A percentile compares a stretch with the other conserved stretches of the same genome.
Evolutionary conservation across 2,113 vertebrate species (phyloP).

Genomic region (Capreolus pygargus): DNA sequence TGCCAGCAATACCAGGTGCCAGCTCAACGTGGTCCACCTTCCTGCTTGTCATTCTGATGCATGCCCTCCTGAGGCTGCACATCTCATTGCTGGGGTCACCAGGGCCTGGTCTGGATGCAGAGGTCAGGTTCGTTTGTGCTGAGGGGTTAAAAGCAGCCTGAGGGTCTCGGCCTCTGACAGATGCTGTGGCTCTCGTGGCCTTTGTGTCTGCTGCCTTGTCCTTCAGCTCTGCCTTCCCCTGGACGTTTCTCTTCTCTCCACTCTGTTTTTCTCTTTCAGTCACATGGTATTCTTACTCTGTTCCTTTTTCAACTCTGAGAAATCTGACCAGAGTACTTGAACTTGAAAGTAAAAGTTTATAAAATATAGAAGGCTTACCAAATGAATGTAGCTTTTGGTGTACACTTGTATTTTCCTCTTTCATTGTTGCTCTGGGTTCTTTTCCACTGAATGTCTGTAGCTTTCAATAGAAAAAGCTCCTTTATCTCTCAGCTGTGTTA

Average conservation of each 20-base stretch:
- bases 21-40: rapidly evolving
- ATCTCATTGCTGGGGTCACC: not conserved
- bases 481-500: not conserved
- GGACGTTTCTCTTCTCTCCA: not conserved
- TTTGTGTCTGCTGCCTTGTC: rapidly evolving
- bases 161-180: rapidly evolving
- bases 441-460: not conserved
- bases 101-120: not conserved
- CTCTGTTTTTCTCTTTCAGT: not conserved
- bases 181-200: rapidly evolving
- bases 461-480: not conserved
- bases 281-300: not conserved
- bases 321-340: not conserved
- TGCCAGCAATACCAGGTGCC: rapidly evolving
- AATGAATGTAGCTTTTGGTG: too few species aligned
- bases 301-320: not conserved
- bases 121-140: rapidly evolving
- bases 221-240: not conserved
- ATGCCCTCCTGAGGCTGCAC: not conserved
- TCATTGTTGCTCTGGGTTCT: not conserved
- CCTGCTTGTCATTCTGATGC: rapidly evolving
- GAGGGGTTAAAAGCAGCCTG: not conserved
- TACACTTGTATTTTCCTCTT: not conserved
- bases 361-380: not conserved
- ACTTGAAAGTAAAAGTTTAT: not conserved